Percentiles rank a stretch among this genome's conserved stretches.
These are phyloP conservation scores for Coleophora flavipennella DNA, from an alignment of 2,888 invertebrate genomes.

Conservation along the genomic window DNA sequence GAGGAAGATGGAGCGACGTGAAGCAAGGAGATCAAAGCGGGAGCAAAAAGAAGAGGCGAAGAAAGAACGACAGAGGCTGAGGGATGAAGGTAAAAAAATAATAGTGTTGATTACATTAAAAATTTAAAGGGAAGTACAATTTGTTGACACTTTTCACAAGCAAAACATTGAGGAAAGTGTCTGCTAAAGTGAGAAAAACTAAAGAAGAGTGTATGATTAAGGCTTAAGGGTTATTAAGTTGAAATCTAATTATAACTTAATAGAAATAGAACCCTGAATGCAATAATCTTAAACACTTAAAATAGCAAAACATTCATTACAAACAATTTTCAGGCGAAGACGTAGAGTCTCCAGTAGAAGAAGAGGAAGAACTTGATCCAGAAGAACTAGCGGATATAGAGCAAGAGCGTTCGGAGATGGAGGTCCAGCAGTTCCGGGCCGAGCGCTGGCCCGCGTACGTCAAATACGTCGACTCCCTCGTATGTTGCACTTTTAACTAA, in stretches of 20 bases:
- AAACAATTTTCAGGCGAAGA: constrained; percentile 36
- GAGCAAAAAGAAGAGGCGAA: constrained; percentile 42
- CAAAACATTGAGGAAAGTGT: no score
- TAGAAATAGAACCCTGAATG: no score
- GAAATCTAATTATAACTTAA: no score
- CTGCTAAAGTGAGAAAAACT: no score
- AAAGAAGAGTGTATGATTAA: no score
- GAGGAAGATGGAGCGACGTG: constrained; percentile 45
- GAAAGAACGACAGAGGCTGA: constrained; percentile 36
- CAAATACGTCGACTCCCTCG: constrained; percentile 56
- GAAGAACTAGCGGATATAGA: constrained; percentile 59
- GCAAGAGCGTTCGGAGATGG: constrained; percentile 51
- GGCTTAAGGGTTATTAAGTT: no score
- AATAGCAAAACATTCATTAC: no score
- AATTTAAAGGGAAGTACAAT: no score
- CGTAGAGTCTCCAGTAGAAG: constrained; percentile 51
- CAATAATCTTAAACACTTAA: no score
- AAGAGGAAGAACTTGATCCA: constrained; percentile 43
- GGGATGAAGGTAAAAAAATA: constrained; percentile 50
- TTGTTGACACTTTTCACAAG: no score
- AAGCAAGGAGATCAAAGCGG: constrained; percentile 39
- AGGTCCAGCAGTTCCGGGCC: constrained; percentile 46
- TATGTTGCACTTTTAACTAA: constrained; percentile 18
- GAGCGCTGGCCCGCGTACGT: constrained; percentile 66
- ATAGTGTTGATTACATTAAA: no score